These are phyloP conservation scores for Drosophila hydei DNA, from an alignment of 1,140 invertebrate genomes.

Conservation along the genomic window DNA sequence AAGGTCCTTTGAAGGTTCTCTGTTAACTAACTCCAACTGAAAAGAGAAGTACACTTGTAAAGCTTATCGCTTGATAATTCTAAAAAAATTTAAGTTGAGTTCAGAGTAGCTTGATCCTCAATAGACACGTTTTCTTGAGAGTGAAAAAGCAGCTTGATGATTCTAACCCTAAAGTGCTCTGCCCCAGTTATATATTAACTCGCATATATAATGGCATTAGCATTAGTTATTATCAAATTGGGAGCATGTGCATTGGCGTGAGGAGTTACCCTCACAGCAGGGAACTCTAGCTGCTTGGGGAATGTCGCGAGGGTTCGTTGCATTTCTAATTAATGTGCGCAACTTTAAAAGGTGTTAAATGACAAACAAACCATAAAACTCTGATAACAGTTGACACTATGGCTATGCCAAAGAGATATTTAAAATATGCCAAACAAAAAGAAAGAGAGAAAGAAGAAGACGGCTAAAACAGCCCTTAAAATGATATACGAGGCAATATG, in stretches of 20 bases:
- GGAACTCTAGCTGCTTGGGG: neutral
- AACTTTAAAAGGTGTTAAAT: slow-evolving; percentile 77
- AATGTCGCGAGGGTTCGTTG: slow-evolving; percentile 61
- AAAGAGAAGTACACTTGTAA: too few relatives aligned
- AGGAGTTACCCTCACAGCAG: slow-evolving; percentile 43
- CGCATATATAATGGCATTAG: slow-evolving; percentile 18
- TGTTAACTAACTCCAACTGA: too few relatives aligned
- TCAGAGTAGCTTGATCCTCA: too few relatives aligned
- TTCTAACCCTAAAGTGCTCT: neutral
- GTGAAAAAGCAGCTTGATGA: neutral
- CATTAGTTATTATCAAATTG: slow-evolving; percentile 35
- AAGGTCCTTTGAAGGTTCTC: too few relatives aligned
- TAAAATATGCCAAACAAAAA: slow-evolving; percentile 41
- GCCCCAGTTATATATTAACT: slow-evolving; percentile 3
- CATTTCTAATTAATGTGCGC: slow-evolving; percentile 72
- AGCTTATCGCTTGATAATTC: too few relatives aligned
- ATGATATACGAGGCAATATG: slow-evolving; percentile 60
- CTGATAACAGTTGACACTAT: slow-evolving; percentile 63
- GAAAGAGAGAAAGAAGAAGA: slow-evolving; percentile 41
- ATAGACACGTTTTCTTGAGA: too few relatives aligned
- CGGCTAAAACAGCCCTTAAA: slow-evolving; percentile 30
- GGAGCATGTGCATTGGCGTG: slow-evolving; percentile 5
- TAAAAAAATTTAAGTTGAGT: too few relatives aligned
- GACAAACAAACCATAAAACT: slow-evolving; percentile 83
- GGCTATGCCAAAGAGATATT: slow-evolving; percentile 33